A percentile compares a stretch with the other conserved stretches of the same genome.
Conservation (phyloP, 2,113 vertebrate species). For the Hylia prasina region DNA sequence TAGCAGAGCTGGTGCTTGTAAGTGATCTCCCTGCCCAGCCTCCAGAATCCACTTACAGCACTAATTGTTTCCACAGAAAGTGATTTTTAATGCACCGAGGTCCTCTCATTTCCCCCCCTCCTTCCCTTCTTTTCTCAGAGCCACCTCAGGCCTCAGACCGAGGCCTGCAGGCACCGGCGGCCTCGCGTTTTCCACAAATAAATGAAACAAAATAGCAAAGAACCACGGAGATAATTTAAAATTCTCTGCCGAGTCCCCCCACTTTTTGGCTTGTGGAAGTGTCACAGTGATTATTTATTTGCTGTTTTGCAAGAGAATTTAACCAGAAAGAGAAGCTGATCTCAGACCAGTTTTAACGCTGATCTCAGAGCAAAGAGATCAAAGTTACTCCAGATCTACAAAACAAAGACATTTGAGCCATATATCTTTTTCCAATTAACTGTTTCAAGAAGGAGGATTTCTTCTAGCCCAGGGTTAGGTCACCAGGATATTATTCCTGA, state of each 20-base stretch:
- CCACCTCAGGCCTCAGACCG: background rate
- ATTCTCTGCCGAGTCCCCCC: background rate
- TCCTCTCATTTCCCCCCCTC: conserved; percentile 42
- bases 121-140: background rate
- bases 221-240: background rate
- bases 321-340: background rate
- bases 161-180: background rate
- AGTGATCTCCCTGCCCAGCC: conserved; percentile 71
- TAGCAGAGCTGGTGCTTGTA: conserved; percentile 68
- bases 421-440: background rate
- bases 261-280: background rate
- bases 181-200: background rate
- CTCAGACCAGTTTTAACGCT: background rate
- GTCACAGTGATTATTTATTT: background rate
- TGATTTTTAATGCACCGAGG: conserved; percentile 71
- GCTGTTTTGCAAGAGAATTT: background rate
- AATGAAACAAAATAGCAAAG: background rate
- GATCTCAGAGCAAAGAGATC: background rate
- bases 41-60: conserved; percentile 74
- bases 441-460: background rate
- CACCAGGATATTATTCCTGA: background rate
- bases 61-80: conserved; percentile 79
- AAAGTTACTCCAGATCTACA: background rate
- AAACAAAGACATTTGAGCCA: background rate
- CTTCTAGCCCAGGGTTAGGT: background rate